A percentile compares a stretch with the other conserved stretches of the same genome.
Conservation (phyloP, 2,113 vertebrate genomes). For the Phalacrocorax aristotelis region DNA sequence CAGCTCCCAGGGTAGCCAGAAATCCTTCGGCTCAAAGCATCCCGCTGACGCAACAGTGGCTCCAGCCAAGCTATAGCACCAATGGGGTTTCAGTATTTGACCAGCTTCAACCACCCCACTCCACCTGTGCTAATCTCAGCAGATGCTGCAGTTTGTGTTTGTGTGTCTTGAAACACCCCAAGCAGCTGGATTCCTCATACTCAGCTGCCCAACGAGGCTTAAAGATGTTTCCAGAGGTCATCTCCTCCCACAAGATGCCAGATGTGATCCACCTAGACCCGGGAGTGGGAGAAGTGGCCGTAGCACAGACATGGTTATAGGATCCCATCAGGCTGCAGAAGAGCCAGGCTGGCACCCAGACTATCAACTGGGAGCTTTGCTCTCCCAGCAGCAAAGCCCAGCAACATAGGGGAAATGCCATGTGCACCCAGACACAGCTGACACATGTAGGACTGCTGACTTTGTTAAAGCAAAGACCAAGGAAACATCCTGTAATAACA, state of each 20-base stretch:
- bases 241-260: not conserved
- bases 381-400: not conserved
- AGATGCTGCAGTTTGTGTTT: not conserved
- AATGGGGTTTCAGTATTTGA: accelerated
- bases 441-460: not conserved
- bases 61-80: not conserved
- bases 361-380: not conserved
- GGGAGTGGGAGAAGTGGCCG: not conserved
- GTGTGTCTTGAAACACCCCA: not conserved
- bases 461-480: not conserved
- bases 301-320: accelerated
- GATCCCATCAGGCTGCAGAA: not conserved
- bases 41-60: not conserved
- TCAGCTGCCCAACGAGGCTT: not conserved
- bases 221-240: not conserved
- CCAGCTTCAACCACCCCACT: accelerated
- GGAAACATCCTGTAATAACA: not conserved
- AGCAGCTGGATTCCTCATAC: not conserved
- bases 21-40: not conserved
- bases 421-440: not conserved
- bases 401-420: not conserved
- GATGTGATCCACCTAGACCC: not conserved
- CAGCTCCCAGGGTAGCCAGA: not conserved
- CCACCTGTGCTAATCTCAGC: accelerated
- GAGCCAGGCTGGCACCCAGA: not conserved